These are phyloP conservation scores for Pachyseris speciosa DNA, from an alignment of 64 coral and sea anemone genomes.

Conservation along the genomic window DNA sequence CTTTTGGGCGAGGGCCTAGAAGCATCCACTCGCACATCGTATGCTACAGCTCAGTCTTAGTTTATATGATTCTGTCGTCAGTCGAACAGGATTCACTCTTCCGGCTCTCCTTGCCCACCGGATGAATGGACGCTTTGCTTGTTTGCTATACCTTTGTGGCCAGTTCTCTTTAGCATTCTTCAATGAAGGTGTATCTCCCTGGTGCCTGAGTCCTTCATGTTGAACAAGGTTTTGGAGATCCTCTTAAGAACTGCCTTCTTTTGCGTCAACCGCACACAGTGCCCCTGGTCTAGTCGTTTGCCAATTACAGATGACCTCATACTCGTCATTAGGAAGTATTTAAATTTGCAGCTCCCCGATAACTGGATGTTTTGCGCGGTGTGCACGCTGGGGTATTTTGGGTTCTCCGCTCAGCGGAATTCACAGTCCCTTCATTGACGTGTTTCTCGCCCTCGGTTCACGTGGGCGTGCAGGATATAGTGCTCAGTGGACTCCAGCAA, in stretches of 20 bases:
- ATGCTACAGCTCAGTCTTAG: neutral
- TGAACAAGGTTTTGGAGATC: neutral
- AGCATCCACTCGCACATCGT: neutral
- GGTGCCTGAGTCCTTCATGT: neutral
- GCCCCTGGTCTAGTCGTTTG: too few relatives aligned
- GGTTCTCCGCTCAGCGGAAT: too few relatives aligned
- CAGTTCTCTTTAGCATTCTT: neutral
- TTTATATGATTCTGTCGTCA: constrained; percentile 5
- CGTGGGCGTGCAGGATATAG: too few relatives aligned
- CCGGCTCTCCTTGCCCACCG: neutral
- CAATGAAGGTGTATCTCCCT: constrained; percentile 17
- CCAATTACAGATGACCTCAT: too few relatives aligned
- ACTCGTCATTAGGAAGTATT: too few relatives aligned
- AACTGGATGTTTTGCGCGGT: too few relatives aligned
- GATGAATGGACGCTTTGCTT: neutral
- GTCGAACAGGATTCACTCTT: neutral
- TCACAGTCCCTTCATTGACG: too few relatives aligned
- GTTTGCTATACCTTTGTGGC: too few relatives aligned
- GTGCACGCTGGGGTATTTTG: too few relatives aligned
- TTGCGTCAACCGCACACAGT: neutral
- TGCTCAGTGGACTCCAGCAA: too few relatives aligned
- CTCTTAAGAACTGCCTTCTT: neutral
- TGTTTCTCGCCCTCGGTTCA: too few relatives aligned
- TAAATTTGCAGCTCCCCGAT: too few relatives aligned
- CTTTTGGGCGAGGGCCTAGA: neutral